A percentile compares a stretch with the other conserved stretches of the same genome.
These are phyloP conservation scores for Pogonomyrmex californicus DNA, from an alignment of 1,140 invertebrate species.

Conservation along the genomic window DNA sequence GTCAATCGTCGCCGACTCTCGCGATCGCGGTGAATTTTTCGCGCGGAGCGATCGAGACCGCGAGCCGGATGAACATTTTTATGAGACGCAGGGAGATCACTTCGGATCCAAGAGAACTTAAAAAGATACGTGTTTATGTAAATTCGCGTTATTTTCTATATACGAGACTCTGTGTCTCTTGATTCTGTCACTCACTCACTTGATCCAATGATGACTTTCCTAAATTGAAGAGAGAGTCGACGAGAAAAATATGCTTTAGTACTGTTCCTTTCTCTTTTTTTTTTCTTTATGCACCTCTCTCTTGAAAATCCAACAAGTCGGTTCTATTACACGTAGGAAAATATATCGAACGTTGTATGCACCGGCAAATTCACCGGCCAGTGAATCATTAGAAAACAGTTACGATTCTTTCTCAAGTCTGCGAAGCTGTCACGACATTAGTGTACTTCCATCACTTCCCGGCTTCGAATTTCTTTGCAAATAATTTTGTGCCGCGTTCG, in stretches of 20 bases:
- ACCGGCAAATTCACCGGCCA: neutral
- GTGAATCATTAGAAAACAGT: conserved; percentile 18
- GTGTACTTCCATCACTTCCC: neutral
- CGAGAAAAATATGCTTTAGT: neutral
- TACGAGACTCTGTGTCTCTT: no score
- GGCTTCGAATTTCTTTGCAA: neutral
- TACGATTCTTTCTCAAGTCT: conserved; percentile 10
- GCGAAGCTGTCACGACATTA: neutral
- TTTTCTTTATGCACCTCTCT: neutral
- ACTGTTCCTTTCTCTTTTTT: neutral
- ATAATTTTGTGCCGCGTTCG: neutral
- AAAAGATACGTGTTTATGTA: neutral
- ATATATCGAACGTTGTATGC: conserved; percentile 20
- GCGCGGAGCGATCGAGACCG: neutral
- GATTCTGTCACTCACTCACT: neutral
- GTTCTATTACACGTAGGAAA: neutral
- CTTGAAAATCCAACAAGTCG: conserved; percentile 3
- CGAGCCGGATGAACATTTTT: neutral
- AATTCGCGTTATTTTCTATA: neutral
- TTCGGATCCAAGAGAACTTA: neutral
- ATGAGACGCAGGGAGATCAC: neutral
- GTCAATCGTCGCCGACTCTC: neutral
- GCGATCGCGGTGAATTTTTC: neutral
- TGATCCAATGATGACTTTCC: neutral
- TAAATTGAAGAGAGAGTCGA: neutral